These are phyloP conservation scores for Anolis sagrei DNA, from an alignment of 2,113 vertebrate genomes.

Conservation along the genomic window DNA sequence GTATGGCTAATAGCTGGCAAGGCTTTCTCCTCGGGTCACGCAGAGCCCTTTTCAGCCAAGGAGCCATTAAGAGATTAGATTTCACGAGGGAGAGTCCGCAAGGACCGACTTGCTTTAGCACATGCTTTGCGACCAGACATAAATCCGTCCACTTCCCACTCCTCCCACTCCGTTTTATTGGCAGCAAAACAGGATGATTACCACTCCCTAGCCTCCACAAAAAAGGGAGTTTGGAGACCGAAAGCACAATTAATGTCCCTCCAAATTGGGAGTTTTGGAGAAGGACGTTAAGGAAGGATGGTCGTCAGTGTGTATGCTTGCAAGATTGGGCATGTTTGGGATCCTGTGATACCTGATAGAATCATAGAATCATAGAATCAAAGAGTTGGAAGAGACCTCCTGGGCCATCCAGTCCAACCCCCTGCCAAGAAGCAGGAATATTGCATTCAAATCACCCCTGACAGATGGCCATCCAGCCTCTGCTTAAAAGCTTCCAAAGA, in stretches of 20 bases:
- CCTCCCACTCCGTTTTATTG: neutral
- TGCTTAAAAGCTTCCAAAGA: no score
- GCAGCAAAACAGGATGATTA: neutral
- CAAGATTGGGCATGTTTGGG: neutral
- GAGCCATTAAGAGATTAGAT: slow-evolving; percentile 31
- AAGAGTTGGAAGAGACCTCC: no score
- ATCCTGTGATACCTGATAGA: neutral
- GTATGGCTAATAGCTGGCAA: slow-evolving; percentile 8
- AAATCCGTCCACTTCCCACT: neutral
- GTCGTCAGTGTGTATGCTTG: no score
- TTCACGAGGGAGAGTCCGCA: neutral
- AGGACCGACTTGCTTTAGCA: neutral
- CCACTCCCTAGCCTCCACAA: fast-evolving
- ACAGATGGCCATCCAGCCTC: no score
- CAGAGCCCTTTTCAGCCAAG: neutral
- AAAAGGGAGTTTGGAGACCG: no score
- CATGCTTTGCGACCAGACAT: slow-evolving; percentile 7
- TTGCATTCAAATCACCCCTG: no score
- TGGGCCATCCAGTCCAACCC: no score
- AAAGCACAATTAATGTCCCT: neutral
- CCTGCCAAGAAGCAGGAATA: no score
- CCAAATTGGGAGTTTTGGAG: neutral
- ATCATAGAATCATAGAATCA: no score
- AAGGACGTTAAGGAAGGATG: neutral
- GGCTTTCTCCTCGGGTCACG: no score